Percentiles rank a stretch among this genome's conserved stretches.
Conservation (phyloP, 1,140 invertebrate species). For the Danaus melanippus region DNA sequence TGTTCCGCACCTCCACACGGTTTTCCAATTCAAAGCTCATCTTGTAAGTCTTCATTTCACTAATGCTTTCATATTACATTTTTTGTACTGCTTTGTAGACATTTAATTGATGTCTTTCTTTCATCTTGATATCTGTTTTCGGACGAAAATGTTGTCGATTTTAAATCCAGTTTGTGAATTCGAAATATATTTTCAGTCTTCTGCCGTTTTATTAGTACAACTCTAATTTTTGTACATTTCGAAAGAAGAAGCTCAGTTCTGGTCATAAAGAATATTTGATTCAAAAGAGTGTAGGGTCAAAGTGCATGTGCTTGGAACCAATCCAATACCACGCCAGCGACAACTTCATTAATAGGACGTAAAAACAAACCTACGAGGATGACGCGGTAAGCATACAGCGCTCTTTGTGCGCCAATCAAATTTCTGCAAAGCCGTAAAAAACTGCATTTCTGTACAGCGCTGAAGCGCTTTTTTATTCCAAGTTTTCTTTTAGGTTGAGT, state of each 20-base stretch:
- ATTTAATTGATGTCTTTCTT: too few relatives aligned
- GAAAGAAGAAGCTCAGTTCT: too few relatives aligned
- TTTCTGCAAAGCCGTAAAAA: slow-evolving; percentile 27
- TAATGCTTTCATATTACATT: background rate
- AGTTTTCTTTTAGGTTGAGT: slow-evolving; percentile 5
- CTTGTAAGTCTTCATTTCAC: slow-evolving; percentile 13
- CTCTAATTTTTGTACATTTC: background rate
- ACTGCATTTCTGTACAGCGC: slow-evolving; percentile 16
- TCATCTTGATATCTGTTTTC: too few relatives aligned
- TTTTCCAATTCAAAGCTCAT: slow-evolving; percentile 16
- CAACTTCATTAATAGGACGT: slow-evolving; percentile 42
- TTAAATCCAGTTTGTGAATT: slow-evolving; percentile 1
- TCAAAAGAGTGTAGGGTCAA: background rate
- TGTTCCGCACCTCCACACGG: slow-evolving; percentile 4
- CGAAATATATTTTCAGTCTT: background rate
- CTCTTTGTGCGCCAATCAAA: slow-evolving; percentile 44
- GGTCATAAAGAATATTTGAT: background rate
- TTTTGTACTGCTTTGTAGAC: too few relatives aligned
- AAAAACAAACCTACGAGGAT: slow-evolving; percentile 27
- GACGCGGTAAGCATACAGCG: slow-evolving; percentile 18
- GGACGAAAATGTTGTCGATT: background rate
- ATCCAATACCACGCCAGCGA: slow-evolving; percentile 12
- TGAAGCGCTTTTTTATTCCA: slow-evolving; percentile 8
- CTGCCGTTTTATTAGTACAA: background rate
- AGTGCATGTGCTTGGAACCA: slow-evolving; percentile 6